Evolutionary conservation across 2,797 vertebrate species (phyloP).

Genomic region (Alcedo atthis): DNA sequence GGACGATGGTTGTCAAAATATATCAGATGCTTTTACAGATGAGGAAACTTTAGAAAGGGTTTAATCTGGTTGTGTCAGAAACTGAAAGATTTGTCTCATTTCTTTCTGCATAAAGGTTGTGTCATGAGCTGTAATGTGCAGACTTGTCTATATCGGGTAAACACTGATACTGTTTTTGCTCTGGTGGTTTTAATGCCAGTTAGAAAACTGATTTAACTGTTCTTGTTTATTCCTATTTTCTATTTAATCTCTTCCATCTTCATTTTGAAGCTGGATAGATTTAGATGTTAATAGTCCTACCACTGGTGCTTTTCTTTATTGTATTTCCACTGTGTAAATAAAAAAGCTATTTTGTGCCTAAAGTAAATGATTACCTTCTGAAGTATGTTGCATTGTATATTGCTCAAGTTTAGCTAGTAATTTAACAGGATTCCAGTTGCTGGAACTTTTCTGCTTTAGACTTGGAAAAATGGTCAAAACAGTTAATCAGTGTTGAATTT

Average conservation of each 20-base stretch:
- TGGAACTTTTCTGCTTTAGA: constrained; percentile 6
- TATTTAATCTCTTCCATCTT: constrained; percentile 14
- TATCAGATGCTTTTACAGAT: constrained; percentile 50
- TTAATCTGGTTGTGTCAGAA: constrained; percentile 52
- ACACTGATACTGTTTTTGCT: constrained; percentile 11
- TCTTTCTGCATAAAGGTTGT: constrained; percentile 46
- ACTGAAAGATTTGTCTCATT: constrained; percentile 17
- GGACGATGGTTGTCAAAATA: constrained; percentile 40
- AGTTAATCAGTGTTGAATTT: constrained; percentile 44
- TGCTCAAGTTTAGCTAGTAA: constrained; percentile 22
- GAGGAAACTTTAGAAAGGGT: constrained; percentile 51
- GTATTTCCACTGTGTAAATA: neutral
- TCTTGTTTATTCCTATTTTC: constrained; percentile 28
- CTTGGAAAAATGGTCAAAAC: constrained; percentile 13
- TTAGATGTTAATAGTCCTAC: constrained; percentile 1
- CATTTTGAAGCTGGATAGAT: neutral
- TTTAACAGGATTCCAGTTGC: constrained; percentile 43
- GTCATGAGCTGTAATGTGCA: constrained; percentile 5
- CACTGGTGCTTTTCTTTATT: neutral
- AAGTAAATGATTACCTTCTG: constrained; percentile 39
- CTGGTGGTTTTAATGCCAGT: constrained; percentile 34
- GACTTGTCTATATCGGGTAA: constrained; percentile 14
- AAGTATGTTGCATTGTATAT: constrained; percentile 7
- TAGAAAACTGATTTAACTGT: constrained; percentile 35
- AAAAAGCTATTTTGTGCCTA: neutral